These are phyloP conservation scores for Autographa pulchrina DNA, from an alignment of 2,888 invertebrate species.

Conservation along the genomic window DNA sequence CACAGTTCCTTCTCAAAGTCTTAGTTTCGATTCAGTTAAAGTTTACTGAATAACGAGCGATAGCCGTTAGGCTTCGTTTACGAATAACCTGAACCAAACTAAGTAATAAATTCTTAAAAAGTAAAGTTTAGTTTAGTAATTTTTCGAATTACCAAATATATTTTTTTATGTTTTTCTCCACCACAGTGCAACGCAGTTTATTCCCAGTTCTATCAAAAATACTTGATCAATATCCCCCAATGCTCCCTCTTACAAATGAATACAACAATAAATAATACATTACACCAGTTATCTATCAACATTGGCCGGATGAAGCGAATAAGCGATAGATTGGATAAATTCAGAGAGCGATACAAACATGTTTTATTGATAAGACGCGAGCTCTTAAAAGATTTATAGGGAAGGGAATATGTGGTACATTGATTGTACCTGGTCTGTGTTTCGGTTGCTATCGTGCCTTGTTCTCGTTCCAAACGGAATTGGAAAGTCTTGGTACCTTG, in stretches of 20 bases:
- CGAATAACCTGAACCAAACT: too few species aligned
- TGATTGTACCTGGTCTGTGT: constrained; percentile 24
- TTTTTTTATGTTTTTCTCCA: too few species aligned
- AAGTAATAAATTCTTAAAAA: too few species aligned
- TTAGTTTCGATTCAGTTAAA: too few species aligned
- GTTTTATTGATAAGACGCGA: constrained; percentile 70
- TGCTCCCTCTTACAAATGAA: constrained; percentile 30
- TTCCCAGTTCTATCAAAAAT: neutral
- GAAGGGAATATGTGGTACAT: constrained; percentile 39
- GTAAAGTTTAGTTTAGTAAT: too few species aligned
- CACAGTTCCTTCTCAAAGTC: too few species aligned
- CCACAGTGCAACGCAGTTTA: neutral
- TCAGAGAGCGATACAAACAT: constrained; percentile 54
- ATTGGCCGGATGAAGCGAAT: constrained; percentile 49
- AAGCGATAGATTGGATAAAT: constrained; percentile 57
- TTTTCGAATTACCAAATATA: neutral
- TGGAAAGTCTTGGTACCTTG: neutral
- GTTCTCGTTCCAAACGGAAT: neutral
- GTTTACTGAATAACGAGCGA: too few species aligned
- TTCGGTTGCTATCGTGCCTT: neutral
- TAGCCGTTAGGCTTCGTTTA: too few species aligned
- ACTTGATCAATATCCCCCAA: constrained; percentile 20
- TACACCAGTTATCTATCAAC: constrained; percentile 53
- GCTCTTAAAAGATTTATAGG: constrained; percentile 65
- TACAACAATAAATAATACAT: constrained; percentile 57